These are phyloP conservation scores for Hermodice carunculata DNA, from an alignment of 2,888 invertebrate genomes.

Conservation along the genomic window DNA sequence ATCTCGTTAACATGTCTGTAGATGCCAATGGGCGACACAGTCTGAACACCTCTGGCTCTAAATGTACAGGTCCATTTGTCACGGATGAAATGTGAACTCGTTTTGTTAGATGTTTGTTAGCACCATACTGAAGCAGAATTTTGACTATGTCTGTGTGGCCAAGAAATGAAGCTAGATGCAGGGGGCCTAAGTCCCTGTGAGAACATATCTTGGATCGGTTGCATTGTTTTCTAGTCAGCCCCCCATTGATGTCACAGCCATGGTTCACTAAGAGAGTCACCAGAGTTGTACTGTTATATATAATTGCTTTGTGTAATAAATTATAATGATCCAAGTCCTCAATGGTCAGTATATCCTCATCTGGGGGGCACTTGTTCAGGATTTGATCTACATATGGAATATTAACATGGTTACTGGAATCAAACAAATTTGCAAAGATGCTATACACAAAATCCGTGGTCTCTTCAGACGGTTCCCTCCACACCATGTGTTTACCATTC, in stretches of 20 bases:
- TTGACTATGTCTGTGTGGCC: not conserved
- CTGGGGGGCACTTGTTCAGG: too few species aligned
- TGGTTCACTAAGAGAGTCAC: not conserved
- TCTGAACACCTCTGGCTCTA: not conserved
- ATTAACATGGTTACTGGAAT: too few species aligned
- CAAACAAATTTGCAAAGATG: too few species aligned
- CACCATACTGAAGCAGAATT: not conserved
- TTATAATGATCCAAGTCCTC: conserved; percentile 35
- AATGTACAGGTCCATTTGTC: too few species aligned
- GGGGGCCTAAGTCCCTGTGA: conserved; percentile 1
- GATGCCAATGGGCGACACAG: not conserved
- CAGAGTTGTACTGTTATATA: conserved; percentile 13
- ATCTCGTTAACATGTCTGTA: conserved; percentile 15
- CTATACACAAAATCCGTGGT: too few species aligned
- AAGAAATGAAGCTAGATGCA: conserved; percentile 11
- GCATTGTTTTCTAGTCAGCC: too few species aligned
- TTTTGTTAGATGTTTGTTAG: not conserved
- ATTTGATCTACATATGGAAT: too few species aligned
- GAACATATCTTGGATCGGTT: not conserved
- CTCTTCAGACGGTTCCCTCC: too few species aligned
- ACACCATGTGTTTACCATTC: too few species aligned
- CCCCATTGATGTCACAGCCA: conserved; percentile 4
- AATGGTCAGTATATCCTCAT: conserved; percentile 18
- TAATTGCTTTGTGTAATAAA: conserved; percentile 29
- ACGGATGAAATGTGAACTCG: too few species aligned